Percentiles rank a stretch among this genome's conserved stretches.
Conservation (phyloP, 1,140 invertebrate genomes). For the Drosophila leontia region DNA sequence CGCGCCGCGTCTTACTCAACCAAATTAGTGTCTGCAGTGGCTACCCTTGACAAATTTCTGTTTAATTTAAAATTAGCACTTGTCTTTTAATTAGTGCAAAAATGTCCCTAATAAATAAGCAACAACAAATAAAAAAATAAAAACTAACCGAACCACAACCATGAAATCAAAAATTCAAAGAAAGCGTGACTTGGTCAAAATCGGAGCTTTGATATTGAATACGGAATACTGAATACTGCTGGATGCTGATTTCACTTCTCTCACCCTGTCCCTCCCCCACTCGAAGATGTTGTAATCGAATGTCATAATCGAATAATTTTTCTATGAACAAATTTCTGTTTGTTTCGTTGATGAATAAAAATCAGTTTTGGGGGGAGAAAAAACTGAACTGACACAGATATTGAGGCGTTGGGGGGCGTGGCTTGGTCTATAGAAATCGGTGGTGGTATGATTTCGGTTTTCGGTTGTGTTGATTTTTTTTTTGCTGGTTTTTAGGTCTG, state of each 20-base stretch:
- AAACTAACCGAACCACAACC: not conserved
- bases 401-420: constrained; percentile 52
- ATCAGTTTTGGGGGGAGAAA: not conserved
- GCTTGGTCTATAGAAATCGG: constrained; percentile 47
- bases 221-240: not conserved
- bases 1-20: constrained; percentile 25
- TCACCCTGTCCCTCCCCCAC: constrained; percentile 22
- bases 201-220: constrained; percentile 9
- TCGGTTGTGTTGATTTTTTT: constrained; percentile 44
- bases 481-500: constrained; percentile 32
- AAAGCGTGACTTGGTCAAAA: constrained; percentile 70
- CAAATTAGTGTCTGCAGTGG: constrained; percentile 13
- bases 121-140: not conserved
- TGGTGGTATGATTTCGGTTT: constrained; percentile 17
- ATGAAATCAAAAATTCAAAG: constrained; percentile 34
- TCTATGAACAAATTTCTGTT: constrained; percentile 43
- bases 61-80: constrained; percentile 63
- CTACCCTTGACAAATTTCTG: constrained; percentile 61
- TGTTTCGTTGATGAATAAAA: constrained; percentile 51
- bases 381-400: constrained; percentile 35
- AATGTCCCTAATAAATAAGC: constrained; percentile 10
- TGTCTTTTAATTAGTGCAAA: constrained; percentile 75
- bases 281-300: constrained; percentile 66
- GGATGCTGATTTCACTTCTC: constrained; percentile 45
- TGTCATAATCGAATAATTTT: constrained; percentile 72